phyloP scores from a whole-genome alignment of 2,797 vertebrate genomes.

The Gouania willdenowi region DNA sequence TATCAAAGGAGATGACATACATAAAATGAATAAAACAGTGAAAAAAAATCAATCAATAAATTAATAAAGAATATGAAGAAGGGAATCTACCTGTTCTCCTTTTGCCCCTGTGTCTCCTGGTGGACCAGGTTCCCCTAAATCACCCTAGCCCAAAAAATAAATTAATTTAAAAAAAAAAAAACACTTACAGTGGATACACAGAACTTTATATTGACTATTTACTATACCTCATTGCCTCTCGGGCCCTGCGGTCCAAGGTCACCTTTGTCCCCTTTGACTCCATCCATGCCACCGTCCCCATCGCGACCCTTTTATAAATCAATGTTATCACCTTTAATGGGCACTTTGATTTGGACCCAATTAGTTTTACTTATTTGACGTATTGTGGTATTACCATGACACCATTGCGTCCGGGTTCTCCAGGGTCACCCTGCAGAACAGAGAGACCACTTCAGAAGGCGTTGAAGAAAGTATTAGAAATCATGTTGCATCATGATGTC shows the following conservation, averaged over 20 bases:
- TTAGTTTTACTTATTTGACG: too few species aligned
- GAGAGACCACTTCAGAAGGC: background rate
- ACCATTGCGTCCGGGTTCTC: slow-evolving; percentile 80
- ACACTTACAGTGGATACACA: too few species aligned
- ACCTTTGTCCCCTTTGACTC: slow-evolving; percentile 82
- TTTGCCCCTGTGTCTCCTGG: slow-evolving; percentile 74
- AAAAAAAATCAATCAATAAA: background rate
- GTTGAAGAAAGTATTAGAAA: background rate
- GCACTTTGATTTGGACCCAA: too few species aligned
- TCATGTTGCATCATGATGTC: background rate
- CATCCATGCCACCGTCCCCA: slow-evolving; percentile 78
- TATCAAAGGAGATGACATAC: slow-evolving; percentile 36
- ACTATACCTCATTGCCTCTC: slow-evolving; percentile 74
- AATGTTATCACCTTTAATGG: background rate
- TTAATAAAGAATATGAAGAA: too few species aligned
- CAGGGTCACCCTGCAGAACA: slow-evolving; percentile 79
- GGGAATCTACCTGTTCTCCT: slow-evolving; percentile 78
- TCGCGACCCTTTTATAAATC: slow-evolving; percentile 72
- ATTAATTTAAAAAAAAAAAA: background rate
- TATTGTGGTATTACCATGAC: slow-evolving; percentile 58
- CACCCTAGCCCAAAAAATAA: slow-evolving; percentile 70
- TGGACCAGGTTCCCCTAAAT: slow-evolving; percentile 74
- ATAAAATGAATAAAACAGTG: background rate
- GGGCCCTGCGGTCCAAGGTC: slow-evolving; percentile 78
- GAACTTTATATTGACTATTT: too few species aligned